These are phyloP conservation scores for Crenichthys baileyi DNA, from an alignment of 2,797 vertebrate species.

Conservation along the genomic window DNA sequence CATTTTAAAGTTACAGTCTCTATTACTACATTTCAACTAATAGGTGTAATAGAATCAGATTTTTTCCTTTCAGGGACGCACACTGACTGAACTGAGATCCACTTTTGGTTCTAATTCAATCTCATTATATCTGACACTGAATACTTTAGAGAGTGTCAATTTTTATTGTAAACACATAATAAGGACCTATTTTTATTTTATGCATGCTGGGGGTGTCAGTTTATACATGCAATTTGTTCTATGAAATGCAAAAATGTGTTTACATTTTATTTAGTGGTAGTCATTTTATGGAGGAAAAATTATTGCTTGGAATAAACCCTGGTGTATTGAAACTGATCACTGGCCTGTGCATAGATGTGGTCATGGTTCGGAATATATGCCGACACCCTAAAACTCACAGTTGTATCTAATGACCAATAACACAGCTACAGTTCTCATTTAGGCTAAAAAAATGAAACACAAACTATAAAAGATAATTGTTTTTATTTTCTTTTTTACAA, in stretches of 20 bases:
- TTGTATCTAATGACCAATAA: background rate
- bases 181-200: background rate
- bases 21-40: background rate
- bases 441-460: background rate
- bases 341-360: background rate
- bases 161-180: too few species aligned
- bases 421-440: background rate
- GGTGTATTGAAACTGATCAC: background rate
- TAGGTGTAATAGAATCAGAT: background rate
- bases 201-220: background rate
- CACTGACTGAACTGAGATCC: background rate
- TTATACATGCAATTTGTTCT: background rate
- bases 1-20: background rate
- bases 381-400: background rate
- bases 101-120: background rate
- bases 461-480: background rate
- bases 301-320: background rate
- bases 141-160: background rate
- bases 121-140: background rate
- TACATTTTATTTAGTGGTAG: background rate
- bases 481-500: background rate
- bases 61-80: background rate
- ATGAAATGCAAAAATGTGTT: background rate
- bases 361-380: background rate
- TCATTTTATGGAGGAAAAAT: background rate